These are phyloP conservation scores for Metopia argyrocephala DNA, from an alignment of 2,888 invertebrate genomes.

Conservation along the genomic window DNA sequence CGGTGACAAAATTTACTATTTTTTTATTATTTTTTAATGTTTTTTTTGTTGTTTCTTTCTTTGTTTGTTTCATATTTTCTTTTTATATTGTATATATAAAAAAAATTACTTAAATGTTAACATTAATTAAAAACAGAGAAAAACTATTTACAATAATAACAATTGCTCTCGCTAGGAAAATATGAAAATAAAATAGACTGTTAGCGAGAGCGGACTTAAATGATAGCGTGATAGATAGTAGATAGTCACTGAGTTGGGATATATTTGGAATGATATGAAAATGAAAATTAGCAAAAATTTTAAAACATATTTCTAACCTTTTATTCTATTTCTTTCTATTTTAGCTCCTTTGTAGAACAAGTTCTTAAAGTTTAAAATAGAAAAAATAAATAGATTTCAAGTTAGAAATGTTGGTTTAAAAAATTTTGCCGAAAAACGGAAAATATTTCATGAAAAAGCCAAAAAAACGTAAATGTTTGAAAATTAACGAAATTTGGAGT, in stretches of 20 bases:
- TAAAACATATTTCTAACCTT: conserved; percentile 30
- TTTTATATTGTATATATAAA: conserved; percentile 61
- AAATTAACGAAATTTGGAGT: conserved; percentile 32
- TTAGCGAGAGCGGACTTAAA: conserved; percentile 52
- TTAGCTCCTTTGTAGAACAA: neutral
- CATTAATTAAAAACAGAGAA: conserved; percentile 68
- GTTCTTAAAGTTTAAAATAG: conserved; percentile 21
- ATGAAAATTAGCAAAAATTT: conserved; percentile 58
- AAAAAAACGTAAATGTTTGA: conserved; percentile 5
- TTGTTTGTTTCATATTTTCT: conserved; percentile 77
- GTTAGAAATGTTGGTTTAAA: conserved; percentile 30
- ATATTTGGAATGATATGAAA: conserved; percentile 53
- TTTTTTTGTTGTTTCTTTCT: conserved; percentile 77
- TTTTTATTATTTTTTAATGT: conserved; percentile 71
- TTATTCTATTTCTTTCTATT: neutral
- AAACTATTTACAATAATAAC: conserved; percentile 73
- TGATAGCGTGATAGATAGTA: conserved; percentile 50
- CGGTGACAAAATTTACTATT: conserved; percentile 79
- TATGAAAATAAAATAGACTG: conserved; percentile 54
- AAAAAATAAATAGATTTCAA: neutral
- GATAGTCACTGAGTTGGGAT: conserved; percentile 55
- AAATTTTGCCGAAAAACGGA: conserved; percentile 56
- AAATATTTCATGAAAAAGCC: conserved; percentile 29
- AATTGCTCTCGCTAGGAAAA: conserved; percentile 60
- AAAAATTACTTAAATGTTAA: conserved; percentile 73